Percentiles rank a stretch among this genome's conserved stretches.
Conservation (phyloP, 1,140 invertebrate genomes). For the Pentalonia nigronervosa region DNA sequence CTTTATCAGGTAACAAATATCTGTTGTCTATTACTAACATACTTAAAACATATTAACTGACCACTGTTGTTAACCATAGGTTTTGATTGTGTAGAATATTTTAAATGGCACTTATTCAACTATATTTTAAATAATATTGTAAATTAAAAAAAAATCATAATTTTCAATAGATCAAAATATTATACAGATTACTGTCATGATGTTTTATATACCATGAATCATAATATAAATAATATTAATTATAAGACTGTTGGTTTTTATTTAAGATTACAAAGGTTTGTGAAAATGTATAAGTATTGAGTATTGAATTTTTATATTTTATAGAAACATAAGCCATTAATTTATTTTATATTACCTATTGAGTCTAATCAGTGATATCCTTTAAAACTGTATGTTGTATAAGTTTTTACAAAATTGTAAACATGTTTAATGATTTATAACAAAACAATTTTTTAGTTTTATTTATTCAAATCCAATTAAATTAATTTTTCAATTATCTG, state of each 20-base stretch:
- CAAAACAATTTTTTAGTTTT: too few species aligned
- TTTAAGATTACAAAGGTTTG: too few species aligned
- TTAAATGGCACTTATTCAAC: background rate
- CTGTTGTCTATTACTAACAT: background rate
- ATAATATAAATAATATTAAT: too few species aligned
- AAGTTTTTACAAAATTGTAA: background rate
- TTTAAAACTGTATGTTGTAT: background rate
- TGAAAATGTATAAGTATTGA: too few species aligned
- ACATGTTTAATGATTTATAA: background rate
- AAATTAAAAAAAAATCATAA: too few species aligned
- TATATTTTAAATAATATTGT: background rate
- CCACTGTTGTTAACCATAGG: too few species aligned
- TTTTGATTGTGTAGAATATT: background rate
- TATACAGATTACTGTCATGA: background rate
- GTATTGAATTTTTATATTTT: background rate
- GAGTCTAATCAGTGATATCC: background rate
- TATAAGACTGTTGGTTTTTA: too few species aligned
- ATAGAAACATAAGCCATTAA: background rate
- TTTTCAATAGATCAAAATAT: background rate
- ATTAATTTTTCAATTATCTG: too few species aligned
- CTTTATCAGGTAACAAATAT: constrained; percentile 28
- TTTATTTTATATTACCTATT: background rate
- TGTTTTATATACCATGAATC: background rate
- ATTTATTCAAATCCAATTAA: too few species aligned
- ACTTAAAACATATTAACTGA: background rate